A percentile compares a stretch with the other conserved stretches of the same genome.
phyloP scores from a whole-genome alignment of 2,888 invertebrate species.

The Vanessa cardui region DNA sequence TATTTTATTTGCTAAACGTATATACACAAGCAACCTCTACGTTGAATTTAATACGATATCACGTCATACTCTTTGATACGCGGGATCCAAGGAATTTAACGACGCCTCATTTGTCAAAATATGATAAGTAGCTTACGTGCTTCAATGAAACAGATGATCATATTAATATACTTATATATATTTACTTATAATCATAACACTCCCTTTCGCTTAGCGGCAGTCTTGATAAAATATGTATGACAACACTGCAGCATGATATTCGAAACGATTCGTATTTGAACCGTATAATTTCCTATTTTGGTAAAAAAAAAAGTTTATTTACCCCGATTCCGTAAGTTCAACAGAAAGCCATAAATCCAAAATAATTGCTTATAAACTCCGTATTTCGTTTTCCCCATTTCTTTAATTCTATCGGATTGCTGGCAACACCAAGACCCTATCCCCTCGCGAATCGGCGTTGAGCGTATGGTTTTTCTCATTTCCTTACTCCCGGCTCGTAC shows the following conservation, averaged over 20 bases:
- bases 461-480: slow-evolving; percentile 48
- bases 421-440: slow-evolving; percentile 30
- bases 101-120: no score
- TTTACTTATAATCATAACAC: no score
- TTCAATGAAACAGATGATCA: no score
- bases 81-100: no score
- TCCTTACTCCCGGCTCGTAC: slow-evolving; percentile 58
- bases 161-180: no score
- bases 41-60: no score
- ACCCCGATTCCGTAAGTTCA: slow-evolving; percentile 10
- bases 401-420: slow-evolving; percentile 40
- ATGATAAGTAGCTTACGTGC: no score
- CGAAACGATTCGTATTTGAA: neutral
- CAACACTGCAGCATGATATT: neutral
- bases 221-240: no score
- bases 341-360: slow-evolving; percentile 36
- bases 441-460: slow-evolving; percentile 41
- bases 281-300: neutral
- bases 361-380: slow-evolving; percentile 39
- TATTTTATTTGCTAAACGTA: no score
- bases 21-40: no score
- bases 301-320: slow-evolving; percentile 6
- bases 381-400: slow-evolving; percentile 29
- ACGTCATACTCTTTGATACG: no score
- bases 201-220: no score